A percentile compares a stretch with the other conserved stretches of the same genome.
phyloP scores from a whole-genome alignment of 2,797 vertebrate genomes.

The Cynodonichthys magdalenae region DNA sequence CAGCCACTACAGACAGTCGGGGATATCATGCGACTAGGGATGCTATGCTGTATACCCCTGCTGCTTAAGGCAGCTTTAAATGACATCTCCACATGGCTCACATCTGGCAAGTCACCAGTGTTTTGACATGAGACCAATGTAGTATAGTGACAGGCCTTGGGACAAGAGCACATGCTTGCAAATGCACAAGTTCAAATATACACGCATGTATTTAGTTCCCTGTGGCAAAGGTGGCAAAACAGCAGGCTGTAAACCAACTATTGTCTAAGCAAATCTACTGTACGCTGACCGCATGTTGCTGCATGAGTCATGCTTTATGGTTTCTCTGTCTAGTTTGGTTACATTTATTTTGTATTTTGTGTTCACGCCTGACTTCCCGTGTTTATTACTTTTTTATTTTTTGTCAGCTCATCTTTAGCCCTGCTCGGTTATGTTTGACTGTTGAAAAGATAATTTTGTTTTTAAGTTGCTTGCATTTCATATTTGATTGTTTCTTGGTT shows the following conservation, averaged over 20 bases:
- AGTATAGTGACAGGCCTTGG: conserved; percentile 35
- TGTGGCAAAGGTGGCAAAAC: conserved; percentile 52
- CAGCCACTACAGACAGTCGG: conserved; percentile 43
- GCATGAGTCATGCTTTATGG: not conserved
- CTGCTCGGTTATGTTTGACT: no score
- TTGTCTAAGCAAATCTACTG: conserved; percentile 44
- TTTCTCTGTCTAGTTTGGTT: not conserved
- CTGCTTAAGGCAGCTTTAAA: conserved; percentile 37
- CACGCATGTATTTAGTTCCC: conserved; percentile 23
- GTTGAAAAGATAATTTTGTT: not conserved
- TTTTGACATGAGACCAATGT: conserved; percentile 57
- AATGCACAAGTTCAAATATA: conserved; percentile 21
- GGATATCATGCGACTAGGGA: conserved; percentile 38
- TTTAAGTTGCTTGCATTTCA: not conserved
- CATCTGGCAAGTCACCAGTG: conserved; percentile 47
- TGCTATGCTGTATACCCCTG: conserved; percentile 11
- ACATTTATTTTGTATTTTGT: no score
- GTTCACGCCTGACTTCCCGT: no score
- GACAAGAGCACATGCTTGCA: conserved; percentile 11
- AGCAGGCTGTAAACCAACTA: conserved; percentile 37
- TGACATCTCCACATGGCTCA: conserved; percentile 57
- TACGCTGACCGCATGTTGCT: conserved; percentile 30
- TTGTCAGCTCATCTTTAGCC: no score
- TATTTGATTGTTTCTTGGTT: not conserved
- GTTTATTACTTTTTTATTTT: no score